Conservation (phyloP, 92 coral and sea anemone species). For the Zoanthus gigantus region DNA sequence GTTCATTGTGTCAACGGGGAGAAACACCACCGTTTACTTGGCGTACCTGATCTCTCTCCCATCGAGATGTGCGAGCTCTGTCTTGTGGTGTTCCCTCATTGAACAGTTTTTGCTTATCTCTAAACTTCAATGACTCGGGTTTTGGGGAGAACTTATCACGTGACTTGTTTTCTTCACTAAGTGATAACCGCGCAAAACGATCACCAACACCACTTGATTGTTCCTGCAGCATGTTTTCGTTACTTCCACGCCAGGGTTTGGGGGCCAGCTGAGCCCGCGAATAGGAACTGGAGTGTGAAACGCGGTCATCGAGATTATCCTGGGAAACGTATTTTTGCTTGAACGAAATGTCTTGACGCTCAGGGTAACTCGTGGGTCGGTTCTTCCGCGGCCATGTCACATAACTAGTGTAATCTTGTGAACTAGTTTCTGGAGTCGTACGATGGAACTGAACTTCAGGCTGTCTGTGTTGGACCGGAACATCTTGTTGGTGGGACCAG, state of each 20-base stretch:
- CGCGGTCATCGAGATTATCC: conserved; percentile 70
- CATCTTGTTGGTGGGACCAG: not conserved
- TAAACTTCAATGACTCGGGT: conserved; percentile 86
- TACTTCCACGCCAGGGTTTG: conserved; percentile 76
- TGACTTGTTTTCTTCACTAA: conserved; percentile 77
- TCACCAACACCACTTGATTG: conserved; percentile 73
- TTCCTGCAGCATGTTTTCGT: conserved; percentile 60
- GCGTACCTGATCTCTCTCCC: conserved; percentile 80
- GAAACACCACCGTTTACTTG: conserved; percentile 65
- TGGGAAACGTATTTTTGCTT: conserved; percentile 50
- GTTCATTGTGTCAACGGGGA: conserved; percentile 21
- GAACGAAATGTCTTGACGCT: conserved; percentile 27
- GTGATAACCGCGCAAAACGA: conserved; percentile 75
- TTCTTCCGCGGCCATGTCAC: conserved; percentile 80
- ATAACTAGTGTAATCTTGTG: conserved; percentile 71
- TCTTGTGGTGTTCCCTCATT: conserved; percentile 83
- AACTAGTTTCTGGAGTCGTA: conserved; percentile 55
- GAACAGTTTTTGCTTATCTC: conserved; percentile 91
- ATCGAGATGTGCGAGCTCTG: conserved; percentile 71
- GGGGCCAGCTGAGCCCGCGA: conserved; percentile 72
- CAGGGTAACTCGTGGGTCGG: conserved; percentile 73
- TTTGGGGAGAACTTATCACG: conserved; percentile 73
- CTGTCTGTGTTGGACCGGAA: not conserved
- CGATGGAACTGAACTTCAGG: conserved; percentile 30
- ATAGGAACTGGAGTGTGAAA: conserved; percentile 56